Percentiles rank a stretch among this genome's conserved stretches.
These are phyloP conservation scores for Vicugna pacos DNA, from an alignment of 2,113 vertebrate genomes.

Conservation along the genomic window DNA sequence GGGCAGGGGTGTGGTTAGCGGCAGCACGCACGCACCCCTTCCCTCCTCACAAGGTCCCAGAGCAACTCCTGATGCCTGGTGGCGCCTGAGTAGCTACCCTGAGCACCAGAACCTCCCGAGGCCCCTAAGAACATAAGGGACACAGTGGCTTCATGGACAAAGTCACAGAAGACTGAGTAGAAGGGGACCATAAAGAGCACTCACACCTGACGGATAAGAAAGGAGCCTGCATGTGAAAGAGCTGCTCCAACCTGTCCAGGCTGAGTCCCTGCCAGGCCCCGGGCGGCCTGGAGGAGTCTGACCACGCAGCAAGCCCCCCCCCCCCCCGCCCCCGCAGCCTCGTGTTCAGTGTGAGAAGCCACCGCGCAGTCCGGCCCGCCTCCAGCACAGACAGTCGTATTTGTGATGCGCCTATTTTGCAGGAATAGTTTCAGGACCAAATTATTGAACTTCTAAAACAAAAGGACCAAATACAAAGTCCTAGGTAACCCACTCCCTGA, in stretches of 20 bases:
- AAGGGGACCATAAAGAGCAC: background rate
- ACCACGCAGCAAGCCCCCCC: background rate
- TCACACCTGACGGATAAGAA: background rate
- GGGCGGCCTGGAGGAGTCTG: background rate
- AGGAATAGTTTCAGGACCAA: conserved; percentile 9
- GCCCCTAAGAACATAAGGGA: background rate
- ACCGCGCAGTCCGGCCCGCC: accelerated
- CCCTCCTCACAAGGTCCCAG: background rate
- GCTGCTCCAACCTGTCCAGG: background rate
- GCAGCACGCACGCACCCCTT: background rate
- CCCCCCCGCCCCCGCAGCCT: background rate
- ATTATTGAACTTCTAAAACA: conserved; percentile 10
- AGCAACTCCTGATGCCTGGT: accelerated
- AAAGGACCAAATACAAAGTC: conserved; percentile 1
- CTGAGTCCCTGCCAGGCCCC: background rate
- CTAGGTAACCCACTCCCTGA: background rate
- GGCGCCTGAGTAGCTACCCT: background rate
- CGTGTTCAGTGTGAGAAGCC: accelerated
- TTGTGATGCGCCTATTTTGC: background rate
- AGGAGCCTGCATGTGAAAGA: background rate
- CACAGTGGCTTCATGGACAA: background rate
- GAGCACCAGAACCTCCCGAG: background rate
- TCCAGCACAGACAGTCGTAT: background rate
- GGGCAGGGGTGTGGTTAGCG: background rate
- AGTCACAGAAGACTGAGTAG: background rate